Evolutionary conservation across 2,113 vertebrate species (phyloP).

Genomic region (Stomatorhinus ivindoensis): DNA sequence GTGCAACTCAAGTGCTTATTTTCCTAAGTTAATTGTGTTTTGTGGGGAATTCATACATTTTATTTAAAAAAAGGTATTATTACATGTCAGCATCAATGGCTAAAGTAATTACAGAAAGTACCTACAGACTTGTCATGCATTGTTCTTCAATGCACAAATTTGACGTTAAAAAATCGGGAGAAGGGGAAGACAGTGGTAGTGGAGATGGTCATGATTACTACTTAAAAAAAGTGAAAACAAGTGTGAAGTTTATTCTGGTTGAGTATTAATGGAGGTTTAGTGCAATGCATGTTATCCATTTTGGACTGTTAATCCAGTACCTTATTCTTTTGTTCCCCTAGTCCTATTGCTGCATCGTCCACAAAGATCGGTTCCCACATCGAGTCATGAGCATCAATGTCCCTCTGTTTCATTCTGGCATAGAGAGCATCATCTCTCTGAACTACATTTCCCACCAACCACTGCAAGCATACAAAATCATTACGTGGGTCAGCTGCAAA

Average conservation of each 20-base stretch:
- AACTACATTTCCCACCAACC: slow-evolving; percentile 67
- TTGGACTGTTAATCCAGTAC: slow-evolving; percentile 59
- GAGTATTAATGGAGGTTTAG: slow-evolving; percentile 63
- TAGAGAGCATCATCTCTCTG: slow-evolving; percentile 66
- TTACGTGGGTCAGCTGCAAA: slow-evolving; percentile 60
- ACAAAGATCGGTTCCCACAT: slow-evolving; percentile 72
- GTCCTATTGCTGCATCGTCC: slow-evolving; percentile 64
- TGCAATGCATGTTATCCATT: slow-evolving; percentile 58
- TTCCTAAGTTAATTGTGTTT: not conserved
- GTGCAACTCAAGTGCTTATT: slow-evolving; percentile 3
- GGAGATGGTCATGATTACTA: slow-evolving; percentile 20
- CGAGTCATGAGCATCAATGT: slow-evolving; percentile 63
- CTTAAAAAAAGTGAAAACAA: slow-evolving; percentile 25
- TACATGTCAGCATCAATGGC: not conserved
- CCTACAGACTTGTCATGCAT: not conserved
- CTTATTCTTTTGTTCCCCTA: slow-evolving; percentile 66
- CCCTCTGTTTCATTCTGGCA: slow-evolving; percentile 68
- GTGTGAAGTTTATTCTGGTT: slow-evolving; percentile 48
- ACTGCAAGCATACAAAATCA: slow-evolving; percentile 56
- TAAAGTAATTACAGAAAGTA: not conserved
- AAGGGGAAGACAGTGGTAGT: slow-evolving; percentile 8
- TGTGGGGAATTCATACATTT: not conserved
- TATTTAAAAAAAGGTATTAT: slow-evolving; percentile 6
- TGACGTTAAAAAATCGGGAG: not conserved
- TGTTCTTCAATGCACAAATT: not conserved